These are phyloP conservation scores for Conistra vaccinii DNA, from an alignment of 2,888 invertebrate species.

Conservation along the genomic window DNA sequence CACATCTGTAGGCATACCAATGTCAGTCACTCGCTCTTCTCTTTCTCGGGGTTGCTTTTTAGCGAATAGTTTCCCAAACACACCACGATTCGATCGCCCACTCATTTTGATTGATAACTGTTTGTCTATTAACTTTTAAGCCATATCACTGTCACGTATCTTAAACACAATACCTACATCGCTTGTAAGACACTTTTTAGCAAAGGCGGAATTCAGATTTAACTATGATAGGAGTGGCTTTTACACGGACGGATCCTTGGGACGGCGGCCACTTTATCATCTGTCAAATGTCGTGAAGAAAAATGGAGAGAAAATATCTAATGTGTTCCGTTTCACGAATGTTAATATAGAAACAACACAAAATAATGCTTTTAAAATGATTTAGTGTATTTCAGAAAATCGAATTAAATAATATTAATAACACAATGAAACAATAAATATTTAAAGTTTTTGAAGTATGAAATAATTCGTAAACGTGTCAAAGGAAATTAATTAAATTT, in stretches of 20 bases:
- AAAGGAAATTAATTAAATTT: background rate
- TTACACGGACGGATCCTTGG: slow-evolving; percentile 83
- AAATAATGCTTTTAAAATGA: background rate
- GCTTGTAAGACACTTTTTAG: slow-evolving; percentile 73
- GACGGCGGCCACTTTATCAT: slow-evolving; percentile 78
- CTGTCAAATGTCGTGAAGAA: slow-evolving; percentile 74
- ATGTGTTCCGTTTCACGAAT: slow-evolving; percentile 63
- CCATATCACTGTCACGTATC: slow-evolving; percentile 78
- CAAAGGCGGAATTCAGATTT: slow-evolving; percentile 77
- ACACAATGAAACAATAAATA: too few relatives aligned
- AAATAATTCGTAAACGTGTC: background rate
- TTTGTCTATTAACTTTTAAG: slow-evolving; percentile 74
- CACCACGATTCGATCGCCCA: slow-evolving; percentile 87
- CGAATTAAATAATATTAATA: too few relatives aligned
- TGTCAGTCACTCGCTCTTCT: slow-evolving; percentile 91
- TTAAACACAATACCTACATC: slow-evolving; percentile 80
- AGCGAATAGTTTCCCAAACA: slow-evolving; percentile 88
- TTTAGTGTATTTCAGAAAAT: background rate
- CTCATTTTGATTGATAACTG: slow-evolving; percentile 84
- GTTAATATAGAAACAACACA: background rate
- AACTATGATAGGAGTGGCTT: slow-evolving; percentile 86
- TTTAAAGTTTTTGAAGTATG: background rate
- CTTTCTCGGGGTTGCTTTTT: slow-evolving; percentile 84
- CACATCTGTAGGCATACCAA: slow-evolving; percentile 96
- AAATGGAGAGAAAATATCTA: slow-evolving; percentile 62